These are phyloP conservation scores for Dromiciops gliroides DNA, from an alignment of 2,113 vertebrate genomes.

Conservation along the genomic window DNA sequence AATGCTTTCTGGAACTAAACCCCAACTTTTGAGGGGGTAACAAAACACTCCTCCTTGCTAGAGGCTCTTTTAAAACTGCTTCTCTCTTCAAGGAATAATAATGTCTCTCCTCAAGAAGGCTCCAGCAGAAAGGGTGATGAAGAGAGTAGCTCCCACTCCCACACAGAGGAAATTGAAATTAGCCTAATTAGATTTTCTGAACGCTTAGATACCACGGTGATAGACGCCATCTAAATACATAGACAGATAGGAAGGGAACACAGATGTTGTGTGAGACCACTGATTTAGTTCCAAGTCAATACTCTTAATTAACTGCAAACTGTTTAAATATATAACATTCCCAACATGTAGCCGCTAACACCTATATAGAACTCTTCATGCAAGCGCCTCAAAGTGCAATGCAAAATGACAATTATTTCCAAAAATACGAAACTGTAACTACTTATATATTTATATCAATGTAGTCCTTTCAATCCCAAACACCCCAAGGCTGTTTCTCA, in stretches of 20 bases:
- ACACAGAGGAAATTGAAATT: constrained; percentile 69
- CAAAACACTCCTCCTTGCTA: constrained; percentile 76
- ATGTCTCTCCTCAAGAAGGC: constrained; percentile 50
- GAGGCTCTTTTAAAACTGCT: constrained; percentile 77
- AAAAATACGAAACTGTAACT: constrained; percentile 36
- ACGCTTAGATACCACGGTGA: constrained; percentile 51
- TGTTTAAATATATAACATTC: constrained; percentile 82
- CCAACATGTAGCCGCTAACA: constrained; percentile 55
- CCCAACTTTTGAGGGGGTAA: constrained; percentile 74
- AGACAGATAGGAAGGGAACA: constrained; percentile 74
- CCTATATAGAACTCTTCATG: constrained; percentile 45
- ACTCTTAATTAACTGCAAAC: constrained; percentile 88
- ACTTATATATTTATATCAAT: constrained; percentile 46
- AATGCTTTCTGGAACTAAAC: constrained; percentile 26
- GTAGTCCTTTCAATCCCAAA: not conserved
- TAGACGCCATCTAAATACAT: constrained; percentile 65
- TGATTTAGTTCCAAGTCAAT: constrained; percentile 86
- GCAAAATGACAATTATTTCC: constrained; percentile 26
- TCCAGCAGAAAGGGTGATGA: constrained; percentile 36
- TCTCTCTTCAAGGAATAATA: constrained; percentile 74
- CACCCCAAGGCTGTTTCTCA: constrained; percentile 6
- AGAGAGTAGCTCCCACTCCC: constrained; percentile 42
- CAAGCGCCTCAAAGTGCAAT: constrained; percentile 25
- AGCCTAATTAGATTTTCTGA: constrained; percentile 72
- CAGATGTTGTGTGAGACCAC: constrained; percentile 84